Base-by-base conservation (phyloP, 2,888 invertebrate species). In the Aelia acuminata region DNA sequence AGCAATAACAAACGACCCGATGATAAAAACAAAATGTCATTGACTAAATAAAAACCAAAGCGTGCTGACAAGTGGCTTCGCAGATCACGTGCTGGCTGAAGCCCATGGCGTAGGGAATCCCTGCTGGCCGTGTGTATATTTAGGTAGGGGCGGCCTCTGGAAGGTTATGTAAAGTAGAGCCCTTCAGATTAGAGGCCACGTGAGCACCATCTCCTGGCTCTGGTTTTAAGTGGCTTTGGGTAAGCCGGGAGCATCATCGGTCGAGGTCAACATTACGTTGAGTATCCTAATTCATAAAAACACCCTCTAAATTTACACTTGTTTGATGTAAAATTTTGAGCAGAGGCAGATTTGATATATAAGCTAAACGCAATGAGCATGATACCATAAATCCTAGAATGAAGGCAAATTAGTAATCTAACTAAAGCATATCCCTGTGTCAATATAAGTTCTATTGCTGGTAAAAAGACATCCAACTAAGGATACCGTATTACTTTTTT, bases 161-260 rank as follows among this genome's bases (percentile, higher is more conserved):
- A 3, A n/a, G 80, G 80, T 80, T 47, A 47, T 80, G 43, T 80
- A 80, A 80, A 80, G 80, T 47, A 80, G 80, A 4, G 4, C 80
- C 4, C 47, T 80, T 47, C n/a, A 80, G 80, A 80, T 80, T 43
- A 47, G n/a, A 11, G 80, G 80, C 80, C 80, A 80, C 80, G 80
- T 80, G 80, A 80, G 80, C 11, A 43, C 43, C 43, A 80, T 80
- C 80, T 80, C 1, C 1, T 39, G 80, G 43, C 3, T 70, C 31
- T 70, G 63, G 63, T 70, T 35, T 35, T 70, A 70, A 70, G 63
- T 70, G 63, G 63, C 31, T 70, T 70, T 35, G 31, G 35, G 31
- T 70, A 35, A 35, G 35, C 18, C 26, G 18, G 31, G 63, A 18
- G 0, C 31, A 35, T 70, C 18, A 35, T 31, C 63, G 1, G 20